Evolutionary conservation across 35 echinoderm and acorn worm species (phyloP).

Genomic region (Apostichopus californicus): DNA sequence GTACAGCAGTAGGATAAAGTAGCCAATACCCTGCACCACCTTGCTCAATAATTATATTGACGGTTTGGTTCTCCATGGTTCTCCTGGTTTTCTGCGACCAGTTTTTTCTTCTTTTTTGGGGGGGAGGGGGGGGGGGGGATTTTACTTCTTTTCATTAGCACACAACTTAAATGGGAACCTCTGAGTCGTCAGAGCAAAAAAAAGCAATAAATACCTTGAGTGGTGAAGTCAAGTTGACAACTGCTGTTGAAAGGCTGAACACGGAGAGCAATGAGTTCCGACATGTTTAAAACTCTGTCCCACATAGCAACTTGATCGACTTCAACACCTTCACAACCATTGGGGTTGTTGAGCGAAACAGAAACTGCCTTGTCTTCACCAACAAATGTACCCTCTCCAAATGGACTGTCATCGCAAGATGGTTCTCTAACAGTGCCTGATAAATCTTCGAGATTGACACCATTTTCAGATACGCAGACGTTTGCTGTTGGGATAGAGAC

Average conservation of each 20-base stretch:
- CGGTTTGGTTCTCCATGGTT: too few relatives aligned
- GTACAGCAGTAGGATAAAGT: too few relatives aligned
- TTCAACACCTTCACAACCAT: neutral
- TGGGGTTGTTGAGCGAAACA: neutral
- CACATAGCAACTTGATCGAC: slow-evolving; percentile 15
- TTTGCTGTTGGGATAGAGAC: neutral
- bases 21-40: too few relatives aligned
- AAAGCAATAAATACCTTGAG: too few relatives aligned
- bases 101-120: too few relatives aligned
- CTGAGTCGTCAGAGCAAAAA: too few relatives aligned
- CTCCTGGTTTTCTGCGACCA: too few relatives aligned
- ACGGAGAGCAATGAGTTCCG: slow-evolving; percentile 14
- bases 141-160: too few relatives aligned
- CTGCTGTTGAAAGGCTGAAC: slow-evolving; percentile 9
- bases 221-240: neutral
- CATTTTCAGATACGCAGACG: neutral
- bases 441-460: neutral
- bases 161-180: too few relatives aligned
- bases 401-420: neutral
- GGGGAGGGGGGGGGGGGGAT: too few relatives aligned
- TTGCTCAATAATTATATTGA: too few relatives aligned
- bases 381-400: neutral
- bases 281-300: neutral
- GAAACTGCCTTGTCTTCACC: neutral
- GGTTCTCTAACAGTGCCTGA: neutral